Conservation (phyloP, 2,113 vertebrate genomes). For the Aramus guarauna region DNA sequence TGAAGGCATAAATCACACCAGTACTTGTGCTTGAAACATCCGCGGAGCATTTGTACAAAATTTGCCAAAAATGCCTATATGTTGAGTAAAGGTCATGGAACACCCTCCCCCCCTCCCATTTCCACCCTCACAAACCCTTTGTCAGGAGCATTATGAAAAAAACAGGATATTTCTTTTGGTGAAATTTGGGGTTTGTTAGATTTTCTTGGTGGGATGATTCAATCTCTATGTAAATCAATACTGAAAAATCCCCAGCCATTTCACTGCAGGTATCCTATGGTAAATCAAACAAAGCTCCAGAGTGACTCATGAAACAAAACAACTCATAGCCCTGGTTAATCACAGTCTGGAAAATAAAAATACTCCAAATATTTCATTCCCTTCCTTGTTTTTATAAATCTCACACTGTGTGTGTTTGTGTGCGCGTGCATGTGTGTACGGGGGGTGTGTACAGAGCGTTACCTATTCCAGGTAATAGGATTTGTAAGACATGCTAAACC, state of each 20-base stretch:
- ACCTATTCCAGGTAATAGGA: constrained; percentile 54
- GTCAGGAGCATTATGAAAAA: constrained; percentile 15
- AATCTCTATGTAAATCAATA: constrained; percentile 8
- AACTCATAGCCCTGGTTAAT: constrained; percentile 49
- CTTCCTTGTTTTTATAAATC: constrained; percentile 23
- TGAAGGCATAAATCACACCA: constrained; percentile 53
- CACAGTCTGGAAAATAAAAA: constrained; percentile 48
- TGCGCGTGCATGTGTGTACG: not conserved
- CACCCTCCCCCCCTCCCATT: not conserved
- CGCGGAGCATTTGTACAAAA: constrained; percentile 29
- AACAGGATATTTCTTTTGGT: not conserved
- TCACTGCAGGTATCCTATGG: constrained; percentile 13
- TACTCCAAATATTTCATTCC: not conserved
- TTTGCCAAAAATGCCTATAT: constrained; percentile 6
- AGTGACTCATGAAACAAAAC: constrained; percentile 40
- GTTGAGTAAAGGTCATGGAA: constrained; percentile 10
- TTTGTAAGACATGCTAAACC: constrained; percentile 53
- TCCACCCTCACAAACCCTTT: constrained; percentile 20
- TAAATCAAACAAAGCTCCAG: constrained; percentile 30
- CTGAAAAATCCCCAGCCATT: constrained; percentile 28
- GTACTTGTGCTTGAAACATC: constrained; percentile 67
- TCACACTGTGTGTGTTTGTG: not conserved
- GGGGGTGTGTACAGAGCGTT: constrained; percentile 11
- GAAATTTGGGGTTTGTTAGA: constrained; percentile 17
- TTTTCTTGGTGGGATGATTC: constrained; percentile 8